Conservation (phyloP, 2,797 vertebrate genomes). For the Vipera latastei region DNA sequence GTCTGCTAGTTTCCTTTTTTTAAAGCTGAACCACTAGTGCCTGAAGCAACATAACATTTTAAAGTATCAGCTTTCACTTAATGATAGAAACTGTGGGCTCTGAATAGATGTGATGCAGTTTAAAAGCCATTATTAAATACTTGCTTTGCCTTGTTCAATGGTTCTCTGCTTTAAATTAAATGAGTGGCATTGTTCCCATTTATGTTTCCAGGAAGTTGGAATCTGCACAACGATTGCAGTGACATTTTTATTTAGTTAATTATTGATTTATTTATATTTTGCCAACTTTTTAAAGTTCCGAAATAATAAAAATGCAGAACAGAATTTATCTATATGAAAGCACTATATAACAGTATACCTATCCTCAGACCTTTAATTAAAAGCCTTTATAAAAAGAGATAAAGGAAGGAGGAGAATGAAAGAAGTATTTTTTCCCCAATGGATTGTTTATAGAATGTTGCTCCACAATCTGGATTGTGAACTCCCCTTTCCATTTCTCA, state of each 20-base stretch:
- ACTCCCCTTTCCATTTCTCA: neutral
- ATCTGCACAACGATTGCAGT: neutral
- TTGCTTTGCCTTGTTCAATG: constrained; percentile 34
- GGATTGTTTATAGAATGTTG: neutral
- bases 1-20: neutral
- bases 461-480: neutral
- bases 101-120: neutral
- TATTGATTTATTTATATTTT: neutral
- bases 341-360: neutral
- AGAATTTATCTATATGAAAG: neutral
- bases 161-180: constrained; percentile 41
- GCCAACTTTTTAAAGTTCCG: neutral
- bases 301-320: neutral
- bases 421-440: neutral
- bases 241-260: neutral
- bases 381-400: neutral
- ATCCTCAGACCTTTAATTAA: neutral
- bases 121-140: constrained; percentile 20
- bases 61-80: constrained; percentile 28
- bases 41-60: constrained; percentile 8
- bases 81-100: neutral
- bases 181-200: constrained; percentile 3
- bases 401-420: neutral
- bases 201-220: constrained; percentile 10
- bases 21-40: neutral